Evolutionary conservation across 2,113 vertebrate genomes (phyloP), one percentile per base, ranked within the genome.

Genomic region (Nycticebus coucang): DNA sequence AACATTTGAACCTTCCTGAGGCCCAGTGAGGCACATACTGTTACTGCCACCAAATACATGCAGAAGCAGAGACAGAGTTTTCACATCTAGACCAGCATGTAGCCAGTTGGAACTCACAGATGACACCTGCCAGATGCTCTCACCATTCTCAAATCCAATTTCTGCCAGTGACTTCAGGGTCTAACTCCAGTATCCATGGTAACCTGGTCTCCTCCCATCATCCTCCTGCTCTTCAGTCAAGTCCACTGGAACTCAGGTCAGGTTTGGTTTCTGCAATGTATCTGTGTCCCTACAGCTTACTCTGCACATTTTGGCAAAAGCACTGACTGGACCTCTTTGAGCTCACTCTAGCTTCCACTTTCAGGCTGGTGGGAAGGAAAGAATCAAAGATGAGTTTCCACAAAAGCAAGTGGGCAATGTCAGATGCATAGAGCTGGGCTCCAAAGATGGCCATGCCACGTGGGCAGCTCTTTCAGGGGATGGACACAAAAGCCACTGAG

Each of bases 401-500:
- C 0, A 0, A 75, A 89, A 89, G 85, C 0, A 0, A 37, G 33
- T 57, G 22, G 86, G 91, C 83, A 30, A 89, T 71, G 60, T 80
- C 53, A 50, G 91, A 86, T 94, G 74, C 53, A n/a, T 91, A 28
- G 83, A 92, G 95, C 95, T 85, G 68, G 33, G 68, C 53, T 91
- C 95, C 84, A 96, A 57, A 57, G 94, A 95, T 96, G 97, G 91
- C 86, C 74, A 69, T 96, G 93, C 94, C 45, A 59, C 80, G 86
- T 97, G 96, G 95, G 96, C 91, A 96, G 78, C 0, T 79, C 75
- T 81, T 41, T 28, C 35, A 28, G 10, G 68, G 90, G 60, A 72
- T 0, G 19, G 18, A 14, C 18, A 72, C 33, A 14, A 92, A 84
- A 95, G 94, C 12, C 85, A 33, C 35, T 12, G 78, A 45, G 68